Evolutionary conservation across 2,113 vertebrate species (phyloP), one percentile per base, ranked within the genome.

Genomic region (Elachura formosa): DNA sequence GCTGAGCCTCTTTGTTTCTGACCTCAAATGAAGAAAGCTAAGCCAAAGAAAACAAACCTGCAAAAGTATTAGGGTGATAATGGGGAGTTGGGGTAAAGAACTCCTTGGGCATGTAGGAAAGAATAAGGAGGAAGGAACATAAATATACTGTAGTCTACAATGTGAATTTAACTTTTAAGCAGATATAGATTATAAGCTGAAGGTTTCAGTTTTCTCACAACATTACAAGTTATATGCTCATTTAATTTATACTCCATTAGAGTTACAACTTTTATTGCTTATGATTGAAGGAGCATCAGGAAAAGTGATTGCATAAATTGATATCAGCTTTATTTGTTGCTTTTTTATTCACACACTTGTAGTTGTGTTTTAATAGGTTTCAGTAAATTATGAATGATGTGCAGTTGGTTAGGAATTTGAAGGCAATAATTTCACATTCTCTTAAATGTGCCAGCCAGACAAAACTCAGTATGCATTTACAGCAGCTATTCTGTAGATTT

Each of bases 341-440:
- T 87, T 84, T 92, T 59, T 95, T 89, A 84, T 72, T 95, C 68
- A 84, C 1, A 41, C 38, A 49, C 43, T 96, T 90, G 64, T 69
- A 28, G 40, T 59, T 1, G 6, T 84, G 55, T 74, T 90, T 94
- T 92, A 88, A 43, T 76, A 92, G 79, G 72, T 85, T 43, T 83
- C 43, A 75, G 48, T 91, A 67, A 77, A 85, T 94, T 96, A 84
- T 92, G 76, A 90, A 89, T 77, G 43, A 92, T 95, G 49, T 88
- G 54, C 63, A 64, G 33, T 92, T 90, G 83, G 49, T 86, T 77
- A 89, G 78, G 71, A 93, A 86, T 96, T 95, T 74, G 34, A 86
- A 86, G 40, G 36, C 79, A 89, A 6, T 90, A 74, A 76, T 90
- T 95, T 68, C 56, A 85, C 73, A 59, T 80, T 51, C 73, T 76